Base-by-base conservation (phyloP, 2,888 invertebrate genomes). In the Diadromus collaris region DNA sequence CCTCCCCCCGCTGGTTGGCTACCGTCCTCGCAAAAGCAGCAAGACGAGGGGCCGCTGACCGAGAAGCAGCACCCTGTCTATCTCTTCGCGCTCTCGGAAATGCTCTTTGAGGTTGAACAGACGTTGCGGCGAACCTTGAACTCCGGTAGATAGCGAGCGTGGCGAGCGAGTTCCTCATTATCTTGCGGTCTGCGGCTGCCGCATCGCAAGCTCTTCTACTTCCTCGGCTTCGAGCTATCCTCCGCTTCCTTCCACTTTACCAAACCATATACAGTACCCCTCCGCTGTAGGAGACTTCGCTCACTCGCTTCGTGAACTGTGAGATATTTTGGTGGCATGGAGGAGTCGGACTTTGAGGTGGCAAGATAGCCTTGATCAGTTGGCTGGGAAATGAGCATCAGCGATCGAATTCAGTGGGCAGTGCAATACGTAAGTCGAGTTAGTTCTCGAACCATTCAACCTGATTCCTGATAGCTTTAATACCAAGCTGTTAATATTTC, bases 121-220 rank as follows among this genome's bases (percentile, higher is more conserved):
- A 79, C 79, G 73, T 79, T 70, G 76, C 69, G 79, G 79, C 67
- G 76, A 79, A 79, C 79, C 79, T 79, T 73, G 76, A 76, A 79
- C 73, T 79, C 69, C 76, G 38, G 69, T 65, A 65, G 70, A 67
- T 70, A 76, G 60, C 69, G 54, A 38, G 16, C 60, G 67, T 61
- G 44, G 46, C 72, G 46, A 67, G 58, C 58, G 70, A 64, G 76
- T 76, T 76, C 73, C 76, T 79, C 72, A 79, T 79, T 73, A 79
- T 76, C 76, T 70, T 79, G 76, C 56, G 79, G 79, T 76, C 48
- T 61, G 24, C 41, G 73, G 46, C 60, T 65, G 60, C 61, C 60
- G 41, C 72, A 73, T 76, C 54, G 72, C 63, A 73, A 73, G 69
- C 73, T 73, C 68, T 61, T 44, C 44, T 63, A 63, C 65, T 76